Conservation (phyloP, 1,140 invertebrate genomes). For the Nasonia giraulti region DNA sequence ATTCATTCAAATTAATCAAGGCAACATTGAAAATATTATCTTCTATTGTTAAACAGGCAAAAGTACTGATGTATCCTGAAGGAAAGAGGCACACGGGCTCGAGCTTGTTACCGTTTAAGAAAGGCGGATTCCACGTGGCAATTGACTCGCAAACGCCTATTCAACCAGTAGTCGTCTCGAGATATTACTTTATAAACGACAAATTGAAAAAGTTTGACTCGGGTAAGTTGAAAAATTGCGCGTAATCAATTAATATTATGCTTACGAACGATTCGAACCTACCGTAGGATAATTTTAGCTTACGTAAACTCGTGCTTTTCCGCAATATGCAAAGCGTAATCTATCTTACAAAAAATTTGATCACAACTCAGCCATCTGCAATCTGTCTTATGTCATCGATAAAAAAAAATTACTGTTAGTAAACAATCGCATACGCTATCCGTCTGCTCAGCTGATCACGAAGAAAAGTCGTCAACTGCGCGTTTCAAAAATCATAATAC, state of each 20-base stretch:
- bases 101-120: constrained; percentile 87
- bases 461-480: too few species aligned
- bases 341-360: too few species aligned
- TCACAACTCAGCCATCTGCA: too few species aligned
- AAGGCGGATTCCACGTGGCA: constrained; percentile 95
- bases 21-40: constrained; percentile 44
- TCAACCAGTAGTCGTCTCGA: constrained; percentile 91
- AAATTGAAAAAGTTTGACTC: constrained; percentile 83
- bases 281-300: too few species aligned
- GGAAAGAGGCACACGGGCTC: constrained; percentile 82
- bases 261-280: too few species aligned
- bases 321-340: too few species aligned
- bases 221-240: constrained; percentile 74
- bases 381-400: too few species aligned
- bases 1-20: constrained; percentile 32
- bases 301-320: too few species aligned
- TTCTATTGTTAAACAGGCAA: constrained; percentile 74
- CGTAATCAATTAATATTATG: neutral
- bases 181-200: constrained; percentile 88
- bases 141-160: constrained; percentile 88
- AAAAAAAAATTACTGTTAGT: too few species aligned
- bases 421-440: too few species aligned
- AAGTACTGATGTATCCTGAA: constrained; percentile 86
- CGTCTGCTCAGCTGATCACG: too few species aligned
- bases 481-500: too few species aligned